phyloP scores from a whole-genome alignment of 2,888 invertebrate species.

The Lathronympha strigana region DNA sequence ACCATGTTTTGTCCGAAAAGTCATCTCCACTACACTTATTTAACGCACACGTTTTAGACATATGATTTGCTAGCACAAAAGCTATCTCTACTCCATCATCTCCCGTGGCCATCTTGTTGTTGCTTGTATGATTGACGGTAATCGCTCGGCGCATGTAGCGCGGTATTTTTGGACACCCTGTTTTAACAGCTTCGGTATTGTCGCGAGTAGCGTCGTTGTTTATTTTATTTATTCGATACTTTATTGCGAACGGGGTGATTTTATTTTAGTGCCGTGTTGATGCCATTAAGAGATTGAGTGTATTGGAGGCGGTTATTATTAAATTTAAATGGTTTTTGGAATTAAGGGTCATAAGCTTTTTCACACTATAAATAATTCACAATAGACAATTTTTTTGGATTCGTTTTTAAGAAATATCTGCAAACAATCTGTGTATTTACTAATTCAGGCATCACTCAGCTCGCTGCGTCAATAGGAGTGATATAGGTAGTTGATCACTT shows the following conservation, averaged over 20 bases:
- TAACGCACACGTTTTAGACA: no score
- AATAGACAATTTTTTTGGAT: no score
- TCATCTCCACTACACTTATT: no score
- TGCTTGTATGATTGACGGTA: slow-evolving; percentile 58
- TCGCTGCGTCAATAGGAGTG: no score
- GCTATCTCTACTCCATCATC: not conserved
- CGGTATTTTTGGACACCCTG: slow-evolving; percentile 40
- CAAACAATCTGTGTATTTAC: no score
- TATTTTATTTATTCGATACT: slow-evolving; percentile 68
- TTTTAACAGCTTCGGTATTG: slow-evolving; percentile 40
- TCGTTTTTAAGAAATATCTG: no score
- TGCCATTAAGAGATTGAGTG: not conserved
- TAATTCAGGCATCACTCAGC: no score
- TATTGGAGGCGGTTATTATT: not conserved
- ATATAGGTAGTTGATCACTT: no score
- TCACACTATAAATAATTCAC: no score
- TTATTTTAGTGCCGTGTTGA: slow-evolving; percentile 11
- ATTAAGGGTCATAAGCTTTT: no score
- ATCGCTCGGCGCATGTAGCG: slow-evolving; percentile 45
- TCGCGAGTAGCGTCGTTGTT: slow-evolving; percentile 22
- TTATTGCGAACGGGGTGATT: slow-evolving; percentile 17
- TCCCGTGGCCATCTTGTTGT: slow-evolving; percentile 49
- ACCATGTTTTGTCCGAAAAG: no score
- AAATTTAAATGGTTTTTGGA: no score
- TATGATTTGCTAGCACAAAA: not conserved